phyloP scores from a whole-genome alignment of 1,140 invertebrate genomes.

The Gryon sp. region DNA sequence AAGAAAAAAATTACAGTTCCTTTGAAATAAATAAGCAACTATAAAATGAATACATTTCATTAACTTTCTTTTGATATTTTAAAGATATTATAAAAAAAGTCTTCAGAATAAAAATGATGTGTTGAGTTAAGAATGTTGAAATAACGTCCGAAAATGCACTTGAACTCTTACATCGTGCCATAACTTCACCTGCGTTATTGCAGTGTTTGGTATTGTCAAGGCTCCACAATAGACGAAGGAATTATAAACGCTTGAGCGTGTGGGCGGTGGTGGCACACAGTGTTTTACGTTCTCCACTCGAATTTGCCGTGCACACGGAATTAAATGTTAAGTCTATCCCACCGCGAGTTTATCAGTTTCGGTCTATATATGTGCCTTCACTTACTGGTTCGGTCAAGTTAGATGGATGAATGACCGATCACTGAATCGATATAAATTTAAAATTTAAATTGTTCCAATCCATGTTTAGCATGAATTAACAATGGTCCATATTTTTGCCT shows the following conservation, averaged over 20 bases:
- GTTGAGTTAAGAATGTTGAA: too few species aligned
- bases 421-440: slow-evolving; percentile 13
- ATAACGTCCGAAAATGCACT: slow-evolving; percentile 45
- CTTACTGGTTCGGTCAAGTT: slow-evolving; percentile 34
- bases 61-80: too few species aligned
- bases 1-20: too few species aligned
- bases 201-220: slow-evolving; percentile 61
- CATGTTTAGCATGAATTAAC: too few species aligned
- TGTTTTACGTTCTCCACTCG: slow-evolving; percentile 65
- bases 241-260: slow-evolving; percentile 37
- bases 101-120: too few species aligned
- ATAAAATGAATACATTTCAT: too few species aligned
- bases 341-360: slow-evolving; percentile 67
- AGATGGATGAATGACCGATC: slow-evolving; percentile 45
- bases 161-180: slow-evolving; percentile 45
- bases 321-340: slow-evolving; percentile 74
- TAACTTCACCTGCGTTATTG: slow-evolving; percentile 58
- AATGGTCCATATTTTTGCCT: too few species aligned
- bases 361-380: slow-evolving; percentile 58
- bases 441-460: not conserved
- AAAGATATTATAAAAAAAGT: too few species aligned
- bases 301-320: slow-evolving; percentile 59
- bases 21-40: too few species aligned
- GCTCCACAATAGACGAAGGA: slow-evolving; percentile 55
- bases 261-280: slow-evolving; percentile 56